These are phyloP conservation scores for Himantopus leucocephalus DNA, from an alignment of 2,113 vertebrate species.

Conservation along the genomic window DNA sequence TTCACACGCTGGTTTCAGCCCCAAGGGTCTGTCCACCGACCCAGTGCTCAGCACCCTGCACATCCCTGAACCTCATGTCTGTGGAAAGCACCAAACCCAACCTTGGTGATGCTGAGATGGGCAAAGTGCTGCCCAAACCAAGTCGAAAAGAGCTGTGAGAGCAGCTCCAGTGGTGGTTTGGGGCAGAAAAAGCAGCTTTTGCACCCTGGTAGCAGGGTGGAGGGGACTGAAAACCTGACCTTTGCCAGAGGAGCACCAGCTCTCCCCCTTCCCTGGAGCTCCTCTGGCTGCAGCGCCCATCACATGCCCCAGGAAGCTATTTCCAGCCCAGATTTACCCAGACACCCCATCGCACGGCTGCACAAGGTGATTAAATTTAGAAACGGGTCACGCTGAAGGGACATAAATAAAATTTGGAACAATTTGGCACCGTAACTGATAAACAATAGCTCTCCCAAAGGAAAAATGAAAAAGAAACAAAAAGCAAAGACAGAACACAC, in stretches of 20 bases:
- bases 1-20: not conserved
- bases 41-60: not conserved
- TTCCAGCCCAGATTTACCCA: not conserved
- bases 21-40: rapidly evolving
- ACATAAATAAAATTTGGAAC: not conserved
- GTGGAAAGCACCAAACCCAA: no score
- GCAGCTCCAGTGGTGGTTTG: not conserved
- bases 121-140: rapidly evolving
- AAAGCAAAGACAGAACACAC: not conserved
- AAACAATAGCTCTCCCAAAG: not conserved
- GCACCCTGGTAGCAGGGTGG: not conserved
- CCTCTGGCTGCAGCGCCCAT: not conserved
- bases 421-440: not conserved
- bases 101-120: rapidly evolving
- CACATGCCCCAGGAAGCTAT: not conserved
- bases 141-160: not conserved
- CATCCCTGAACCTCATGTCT: rapidly evolving
- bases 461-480: not conserved
- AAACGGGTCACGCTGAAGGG: not conserved
- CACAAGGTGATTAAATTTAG: slow-evolving; percentile 11
- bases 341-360: not conserved
- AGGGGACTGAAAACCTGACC: not conserved
- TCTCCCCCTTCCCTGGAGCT: not conserved
- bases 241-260: not conserved
- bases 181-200: not conserved